phyloP scores from a whole-genome alignment of 2,888 invertebrate species.

The Protula sp. region DNA sequence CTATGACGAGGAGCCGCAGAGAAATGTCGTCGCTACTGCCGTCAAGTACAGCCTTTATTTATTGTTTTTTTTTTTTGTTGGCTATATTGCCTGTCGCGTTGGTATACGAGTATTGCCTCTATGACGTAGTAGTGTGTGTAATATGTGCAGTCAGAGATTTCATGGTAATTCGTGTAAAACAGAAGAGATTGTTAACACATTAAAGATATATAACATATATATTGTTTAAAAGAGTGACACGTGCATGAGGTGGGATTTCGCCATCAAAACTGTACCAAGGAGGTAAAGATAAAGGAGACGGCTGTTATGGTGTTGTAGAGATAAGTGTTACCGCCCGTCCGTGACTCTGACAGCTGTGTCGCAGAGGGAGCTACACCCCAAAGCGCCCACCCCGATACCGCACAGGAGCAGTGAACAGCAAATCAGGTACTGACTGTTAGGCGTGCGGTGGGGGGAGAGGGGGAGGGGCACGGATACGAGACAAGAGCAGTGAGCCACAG shows the following conservation, averaged over 20 bases:
- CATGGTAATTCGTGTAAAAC: too few relatives aligned
- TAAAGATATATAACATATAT: too few relatives aligned
- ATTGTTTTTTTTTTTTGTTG: background rate
- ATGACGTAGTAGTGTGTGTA: background rate
- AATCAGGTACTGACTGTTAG: conserved; percentile 28
- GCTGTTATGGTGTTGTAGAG: conserved; percentile 34
- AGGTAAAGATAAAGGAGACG: too few relatives aligned
- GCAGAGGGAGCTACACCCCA: conserved; percentile 64
- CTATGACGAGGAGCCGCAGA: conserved; percentile 90
- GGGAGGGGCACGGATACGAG: too few relatives aligned
- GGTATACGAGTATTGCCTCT: background rate
- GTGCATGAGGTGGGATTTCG: too few relatives aligned
- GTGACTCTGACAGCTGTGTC: conserved; percentile 77
- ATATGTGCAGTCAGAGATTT: too few relatives aligned
- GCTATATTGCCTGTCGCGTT: background rate
- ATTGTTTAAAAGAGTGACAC: too few relatives aligned
- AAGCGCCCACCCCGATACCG: conserved; percentile 44
- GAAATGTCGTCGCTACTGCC: conserved; percentile 68
- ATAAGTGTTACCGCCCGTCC: conserved; percentile 80
- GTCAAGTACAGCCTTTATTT: conserved; percentile 38
- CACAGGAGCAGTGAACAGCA: conserved; percentile 31
- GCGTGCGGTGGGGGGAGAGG: background rate
- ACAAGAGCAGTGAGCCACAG: too few relatives aligned
- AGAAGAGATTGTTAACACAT: too few relatives aligned
- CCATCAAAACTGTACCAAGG: too few relatives aligned